These are phyloP conservation scores for Nibea albiflora DNA, from an alignment of 2,113 vertebrate genomes.

Conservation along the genomic window DNA sequence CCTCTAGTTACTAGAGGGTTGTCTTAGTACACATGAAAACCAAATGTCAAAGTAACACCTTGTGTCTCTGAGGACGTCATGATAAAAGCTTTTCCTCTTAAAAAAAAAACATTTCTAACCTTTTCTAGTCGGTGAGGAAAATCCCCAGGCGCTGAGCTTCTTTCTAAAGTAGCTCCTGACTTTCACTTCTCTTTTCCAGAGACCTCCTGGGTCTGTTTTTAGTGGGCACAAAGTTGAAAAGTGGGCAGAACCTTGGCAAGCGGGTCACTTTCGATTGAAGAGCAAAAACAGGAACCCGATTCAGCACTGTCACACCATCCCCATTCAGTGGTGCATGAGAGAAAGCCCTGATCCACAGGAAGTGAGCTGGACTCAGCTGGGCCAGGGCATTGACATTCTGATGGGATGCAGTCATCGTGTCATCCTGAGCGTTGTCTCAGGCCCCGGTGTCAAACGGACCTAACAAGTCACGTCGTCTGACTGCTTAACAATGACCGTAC, in stretches of 20 bases:
- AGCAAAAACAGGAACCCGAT: slow-evolving; percentile 78
- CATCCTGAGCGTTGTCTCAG: slow-evolving; percentile 49
- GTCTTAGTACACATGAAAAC: background rate
- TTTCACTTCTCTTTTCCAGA: slow-evolving; percentile 68
- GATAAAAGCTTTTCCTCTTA: background rate
- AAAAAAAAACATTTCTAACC: background rate
- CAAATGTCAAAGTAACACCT: background rate
- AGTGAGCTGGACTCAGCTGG: slow-evolving; percentile 69
- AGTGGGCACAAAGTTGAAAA: slow-evolving; percentile 49
- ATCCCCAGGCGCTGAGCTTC: slow-evolving; percentile 13
- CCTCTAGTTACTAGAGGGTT: background rate
- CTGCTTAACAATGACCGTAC: slow-evolving; percentile 10
- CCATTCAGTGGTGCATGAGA: slow-evolving; percentile 72
- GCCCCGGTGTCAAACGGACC: slow-evolving; percentile 14
- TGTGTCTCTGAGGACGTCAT: background rate
- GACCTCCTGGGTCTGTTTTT: slow-evolving; percentile 23
- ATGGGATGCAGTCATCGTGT: slow-evolving; percentile 66
- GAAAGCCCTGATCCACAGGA: slow-evolving; percentile 71
- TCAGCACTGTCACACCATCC: slow-evolving; percentile 67
- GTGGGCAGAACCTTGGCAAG: slow-evolving; percentile 59
- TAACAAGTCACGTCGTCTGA: slow-evolving; percentile 38
- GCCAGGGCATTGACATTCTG: slow-evolving; percentile 72
- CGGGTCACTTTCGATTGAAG: slow-evolving; percentile 60
- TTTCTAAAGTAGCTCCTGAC: slow-evolving; percentile 21
- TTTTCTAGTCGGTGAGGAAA: slow-evolving; percentile 12